phyloP scores from a whole-genome alignment of 2,797 vertebrate genomes.

The Acipenser transmontanus region DNA sequence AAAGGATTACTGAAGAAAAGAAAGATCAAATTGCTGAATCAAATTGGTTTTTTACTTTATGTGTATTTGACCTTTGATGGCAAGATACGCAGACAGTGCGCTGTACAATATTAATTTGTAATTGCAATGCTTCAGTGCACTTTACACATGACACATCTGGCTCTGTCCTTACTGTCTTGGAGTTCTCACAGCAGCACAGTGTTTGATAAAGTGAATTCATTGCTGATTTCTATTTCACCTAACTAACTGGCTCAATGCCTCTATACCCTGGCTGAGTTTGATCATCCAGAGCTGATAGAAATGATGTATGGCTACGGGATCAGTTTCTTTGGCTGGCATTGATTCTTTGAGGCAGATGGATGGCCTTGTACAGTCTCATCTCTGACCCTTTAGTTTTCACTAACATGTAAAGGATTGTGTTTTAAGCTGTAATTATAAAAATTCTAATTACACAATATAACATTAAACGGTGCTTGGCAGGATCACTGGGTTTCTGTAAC shows the following conservation, averaged over 20 bases:
- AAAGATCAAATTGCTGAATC: neutral
- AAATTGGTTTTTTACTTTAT: constrained; percentile 5
- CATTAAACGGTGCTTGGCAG: no score
- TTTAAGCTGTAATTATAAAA: no score
- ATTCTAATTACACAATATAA: no score
- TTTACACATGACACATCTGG: neutral
- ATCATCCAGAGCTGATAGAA: constrained; percentile 5
- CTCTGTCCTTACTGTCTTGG: neutral
- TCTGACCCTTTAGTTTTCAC: neutral
- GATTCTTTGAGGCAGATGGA: constrained; percentile 3
- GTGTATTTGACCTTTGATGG: constrained; percentile 6
- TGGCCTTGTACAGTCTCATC: no score
- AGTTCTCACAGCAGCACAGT: neutral
- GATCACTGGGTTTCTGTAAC: no score
- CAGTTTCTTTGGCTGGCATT: neutral
- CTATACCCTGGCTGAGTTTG: neutral
- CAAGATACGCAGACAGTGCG: neutral
- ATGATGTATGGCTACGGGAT: neutral
- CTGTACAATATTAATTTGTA: constrained; percentile 7
- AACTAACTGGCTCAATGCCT: neutral
- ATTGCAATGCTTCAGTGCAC: constrained; percentile 5
- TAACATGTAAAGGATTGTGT: neutral
- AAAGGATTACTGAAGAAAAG: no score
- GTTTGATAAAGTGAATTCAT: constrained; percentile 8
- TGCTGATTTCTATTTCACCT: constrained; percentile 3